Base-by-base conservation (phyloP, 2,113 vertebrate species). In the Cranoglanis bouderius region DNA sequence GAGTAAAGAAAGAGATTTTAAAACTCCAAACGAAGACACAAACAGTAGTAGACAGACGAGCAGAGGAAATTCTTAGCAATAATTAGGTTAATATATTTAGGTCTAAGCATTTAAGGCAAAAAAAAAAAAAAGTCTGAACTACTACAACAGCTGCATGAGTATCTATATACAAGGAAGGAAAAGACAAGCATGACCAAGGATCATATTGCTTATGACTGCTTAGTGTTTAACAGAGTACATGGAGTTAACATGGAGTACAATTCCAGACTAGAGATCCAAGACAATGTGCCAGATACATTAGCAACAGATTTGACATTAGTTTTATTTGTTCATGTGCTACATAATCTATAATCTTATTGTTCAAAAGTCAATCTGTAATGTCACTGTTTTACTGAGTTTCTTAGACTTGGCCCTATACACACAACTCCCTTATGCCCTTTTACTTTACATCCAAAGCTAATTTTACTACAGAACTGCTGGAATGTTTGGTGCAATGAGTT, bases 401-500 rank as follows among this genome's bases (percentile, higher is more conserved):
- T n/a, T 49, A 70, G 49, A 49, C 9, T 61, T 32, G 26, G 7
- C 49, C 29, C 40, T 43, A 67, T 12, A n/a, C 63, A 65, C 63
- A 67, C 13, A 67, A 32, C 14, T 19, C 67, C 32, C 35, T 72
- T 32, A 5, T 40, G 46, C 1, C 40, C 35, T 35, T 38, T 40
- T 19, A 38, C 19, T 40, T 74, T 7, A 74, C 19, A 18, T 40
- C 35, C 19, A 10, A 16, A 59, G 65, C 51, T 57, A 51, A 70
- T 85, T 53, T 72, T 70, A 72, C 63, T 29, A 46, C 13, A 65
- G 38, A 85, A 65, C 13, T 67, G 83, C 83, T 53, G 29, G 43
- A 85, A 67, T 19, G 40, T 85, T 46, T 49, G 19, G 18, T 6
- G 61, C 65, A 67, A 57, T 35, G 35, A 70, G 12, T 29, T 85